These are phyloP conservation scores for Napeogenes sylphis DNA, from an alignment of 2,888 invertebrate genomes.

Conservation along the genomic window DNA sequence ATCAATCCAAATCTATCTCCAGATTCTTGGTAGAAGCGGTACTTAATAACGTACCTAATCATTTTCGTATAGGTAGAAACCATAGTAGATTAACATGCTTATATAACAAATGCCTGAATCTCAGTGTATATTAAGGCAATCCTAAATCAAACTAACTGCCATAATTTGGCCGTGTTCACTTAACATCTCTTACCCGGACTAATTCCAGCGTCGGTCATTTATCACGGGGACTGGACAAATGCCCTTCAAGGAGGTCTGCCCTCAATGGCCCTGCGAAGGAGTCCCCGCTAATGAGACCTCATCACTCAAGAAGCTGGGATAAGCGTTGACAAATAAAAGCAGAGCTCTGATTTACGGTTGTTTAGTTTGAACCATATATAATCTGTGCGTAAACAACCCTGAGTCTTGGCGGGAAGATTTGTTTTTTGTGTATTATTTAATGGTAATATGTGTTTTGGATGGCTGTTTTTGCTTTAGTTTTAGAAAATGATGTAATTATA, in stretches of 20 bases:
- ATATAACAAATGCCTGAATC: slow-evolving; percentile 9
- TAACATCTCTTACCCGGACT: slow-evolving; percentile 15
- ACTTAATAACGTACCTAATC: too few relatives aligned
- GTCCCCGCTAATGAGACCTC: slow-evolving; percentile 57
- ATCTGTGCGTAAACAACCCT: slow-evolving; percentile 14
- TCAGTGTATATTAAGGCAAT: slow-evolving; percentile 12
- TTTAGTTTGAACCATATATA: slow-evolving; percentile 23
- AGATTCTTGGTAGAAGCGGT: too few relatives aligned
- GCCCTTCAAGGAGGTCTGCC: slow-evolving; percentile 54
- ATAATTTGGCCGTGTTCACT: slow-evolving; percentile 11
- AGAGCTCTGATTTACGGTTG: slow-evolving; percentile 56
- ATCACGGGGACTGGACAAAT: slow-evolving; percentile 62
- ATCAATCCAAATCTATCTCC: too few relatives aligned
- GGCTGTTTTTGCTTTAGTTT: too few relatives aligned
- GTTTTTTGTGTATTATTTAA: slow-evolving; percentile 5
- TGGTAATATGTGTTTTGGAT: slow-evolving; percentile 2
- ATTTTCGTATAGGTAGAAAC: too few relatives aligned
- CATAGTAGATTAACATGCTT: slow-evolving; percentile 1
- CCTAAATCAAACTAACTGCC: slow-evolving; percentile 9
- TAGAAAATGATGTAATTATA: too few relatives aligned
- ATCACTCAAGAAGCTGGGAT: slow-evolving; percentile 59
- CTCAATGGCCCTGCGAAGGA: slow-evolving; percentile 60
- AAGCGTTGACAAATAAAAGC: slow-evolving; percentile 70
- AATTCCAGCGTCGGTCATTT: slow-evolving; percentile 41
- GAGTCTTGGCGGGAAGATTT: slow-evolving; percentile 14